phyloP scores from a whole-genome alignment of 1,140 invertebrate genomes.

The Carcinoscorpius rotundicauda region DNA sequence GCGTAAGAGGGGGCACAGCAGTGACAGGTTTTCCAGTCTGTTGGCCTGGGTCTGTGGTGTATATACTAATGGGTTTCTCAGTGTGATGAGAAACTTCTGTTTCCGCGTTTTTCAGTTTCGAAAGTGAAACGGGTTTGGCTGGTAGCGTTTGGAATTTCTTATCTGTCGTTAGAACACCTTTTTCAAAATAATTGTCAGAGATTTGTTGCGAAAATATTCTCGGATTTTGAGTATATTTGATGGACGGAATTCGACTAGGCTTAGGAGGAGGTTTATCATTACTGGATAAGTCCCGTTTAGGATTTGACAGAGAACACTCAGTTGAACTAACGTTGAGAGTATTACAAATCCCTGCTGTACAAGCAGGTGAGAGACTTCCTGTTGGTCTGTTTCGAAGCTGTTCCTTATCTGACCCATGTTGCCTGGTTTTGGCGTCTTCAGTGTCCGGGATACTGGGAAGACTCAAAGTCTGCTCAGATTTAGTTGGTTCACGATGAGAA shows the following conservation, averaged over 20 bases:
- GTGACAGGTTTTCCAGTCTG: background rate
- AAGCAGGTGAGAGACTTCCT: background rate
- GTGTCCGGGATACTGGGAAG: conserved; percentile 13
- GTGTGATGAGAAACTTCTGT: background rate
- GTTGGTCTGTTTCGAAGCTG: background rate
- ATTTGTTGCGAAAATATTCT: conserved; percentile 3
- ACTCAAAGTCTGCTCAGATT: too few relatives aligned
- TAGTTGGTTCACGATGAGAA: too few relatives aligned
- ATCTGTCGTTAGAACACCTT: background rate
- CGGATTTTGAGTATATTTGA: conserved; percentile 10
- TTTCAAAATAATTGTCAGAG: background rate
- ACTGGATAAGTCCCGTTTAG: background rate
- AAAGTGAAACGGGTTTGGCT: conserved; percentile 1
- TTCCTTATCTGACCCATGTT: background rate
- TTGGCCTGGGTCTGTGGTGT: conserved; percentile 11
- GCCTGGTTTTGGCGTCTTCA: background rate
- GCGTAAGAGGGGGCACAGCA: too few relatives aligned
- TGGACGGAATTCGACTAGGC: conserved; percentile 48
- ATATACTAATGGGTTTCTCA: conserved; percentile 15
- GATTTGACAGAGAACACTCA: background rate
- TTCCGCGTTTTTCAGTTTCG: background rate
- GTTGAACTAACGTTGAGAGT: background rate
- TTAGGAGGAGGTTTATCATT: conserved; percentile 48
- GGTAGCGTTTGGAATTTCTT: background rate
- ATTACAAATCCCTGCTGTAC: background rate